Base-by-base conservation (phyloP, 2,113 vertebrate species). In the Smithornis capensis region DNA sequence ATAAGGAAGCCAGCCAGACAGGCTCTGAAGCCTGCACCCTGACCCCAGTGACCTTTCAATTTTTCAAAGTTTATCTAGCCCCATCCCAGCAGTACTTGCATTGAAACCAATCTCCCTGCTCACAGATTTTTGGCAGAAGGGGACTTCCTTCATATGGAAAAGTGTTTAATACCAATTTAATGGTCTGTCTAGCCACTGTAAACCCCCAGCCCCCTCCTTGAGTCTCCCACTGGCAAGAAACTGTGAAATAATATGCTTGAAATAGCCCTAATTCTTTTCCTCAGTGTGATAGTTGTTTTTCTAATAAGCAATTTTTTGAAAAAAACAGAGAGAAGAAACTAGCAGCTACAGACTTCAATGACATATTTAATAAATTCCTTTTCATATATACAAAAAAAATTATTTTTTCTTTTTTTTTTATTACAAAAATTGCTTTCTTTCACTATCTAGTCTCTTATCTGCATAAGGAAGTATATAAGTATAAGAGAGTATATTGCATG, bases 131-230 rank as follows among this genome's bases (percentile, higher is more conserved):
- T 98, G 97, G 97, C 98, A 97, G 96, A 92, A 96, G 52, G 89
- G 94, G 75, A 93, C 93, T 97, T 98, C 97, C 97, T 97, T 98
- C 98, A 97, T 97, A 98, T 98, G 98, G 97, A 98, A 97, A 97
- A 98, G 92, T 94, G 97, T 97, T 98, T 98, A 98, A 98, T 97
- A 98, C 97, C 95, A 95, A 96, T 98, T 98, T 98, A 98, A 98
- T 97, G 95, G 97, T 95, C 97, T 97, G 98, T 98, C 97, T 98
- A 97, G 98, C 96, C 98, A 97, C 97, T 71, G 92, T 95, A 89
- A 94, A 81, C 96, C 96, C 94, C 53, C 81, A 93, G 1, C 79
- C 73, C 91, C 83, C 68, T 90, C 62, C 73, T 53, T 8, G 62
- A 86, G 29, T 82, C 84, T 91, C 94, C 89, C 89, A 73, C 87